Percentiles rank a stretch among this genome's conserved stretches.
Evolutionary conservation across 2,888 invertebrate genomes (phyloP).

Genomic region (Athalia circularis): DNA sequence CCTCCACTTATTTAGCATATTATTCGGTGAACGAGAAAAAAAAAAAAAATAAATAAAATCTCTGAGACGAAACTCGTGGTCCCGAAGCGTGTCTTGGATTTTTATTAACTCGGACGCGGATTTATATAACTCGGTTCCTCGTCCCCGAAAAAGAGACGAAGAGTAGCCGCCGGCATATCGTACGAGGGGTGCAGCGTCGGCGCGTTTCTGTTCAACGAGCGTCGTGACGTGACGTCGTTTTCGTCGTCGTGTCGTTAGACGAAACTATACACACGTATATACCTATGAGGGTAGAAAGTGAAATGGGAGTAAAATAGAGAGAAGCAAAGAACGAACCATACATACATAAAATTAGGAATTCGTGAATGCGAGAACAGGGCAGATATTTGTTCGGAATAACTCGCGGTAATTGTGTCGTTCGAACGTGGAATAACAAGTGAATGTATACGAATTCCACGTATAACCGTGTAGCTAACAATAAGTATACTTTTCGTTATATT

Average conservation of each 20-base stretch:
- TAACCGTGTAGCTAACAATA: not conserved
- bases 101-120: not conserved
- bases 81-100: not conserved
- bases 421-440: conserved; percentile 32
- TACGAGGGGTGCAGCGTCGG: no score
- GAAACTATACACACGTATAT: not conserved
- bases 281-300: conserved; percentile 17
- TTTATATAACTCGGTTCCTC: not conserved
- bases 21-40: not conserved
- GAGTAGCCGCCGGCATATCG: not conserved
- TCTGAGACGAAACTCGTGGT: not conserved
- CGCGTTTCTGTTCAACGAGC: no score
- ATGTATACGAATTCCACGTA: not conserved
- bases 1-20: no score
- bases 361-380: conserved; percentile 40
- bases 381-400: conserved; percentile 60
- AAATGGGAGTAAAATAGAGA: conserved; percentile 22
- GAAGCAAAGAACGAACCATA: not conserved
- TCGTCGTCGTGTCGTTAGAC: conserved; percentile 17
- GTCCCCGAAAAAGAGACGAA: not conserved
- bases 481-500: conserved; percentile 8
- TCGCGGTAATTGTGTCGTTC: conserved; percentile 49
- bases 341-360: conserved; percentile 14
- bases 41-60: not conserved
- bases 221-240: not conserved